A percentile compares a stretch with the other conserved stretches of the same genome.
Conservation (phyloP, 2,888 invertebrate genomes). For the Molorchus minor region DNA sequence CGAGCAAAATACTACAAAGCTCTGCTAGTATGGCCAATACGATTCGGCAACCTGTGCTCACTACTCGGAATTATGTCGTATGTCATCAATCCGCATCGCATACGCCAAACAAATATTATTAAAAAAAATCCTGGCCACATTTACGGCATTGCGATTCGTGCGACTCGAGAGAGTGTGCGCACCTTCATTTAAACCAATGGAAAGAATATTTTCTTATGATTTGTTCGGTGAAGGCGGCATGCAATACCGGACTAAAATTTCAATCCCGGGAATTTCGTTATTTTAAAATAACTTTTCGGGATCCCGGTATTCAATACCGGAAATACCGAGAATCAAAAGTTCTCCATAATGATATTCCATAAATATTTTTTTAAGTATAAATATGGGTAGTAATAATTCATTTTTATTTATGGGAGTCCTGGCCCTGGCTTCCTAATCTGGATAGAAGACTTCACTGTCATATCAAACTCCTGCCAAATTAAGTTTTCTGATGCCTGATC, state of each 20-base stretch:
- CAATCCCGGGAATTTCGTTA: no score
- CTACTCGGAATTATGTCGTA: background rate
- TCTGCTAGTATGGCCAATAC: background rate
- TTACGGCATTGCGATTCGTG: background rate
- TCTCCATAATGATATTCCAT: no score
- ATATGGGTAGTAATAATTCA: no score
- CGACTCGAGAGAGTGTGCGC: background rate
- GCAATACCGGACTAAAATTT: no score
- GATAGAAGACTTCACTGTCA: conserved; percentile 5
- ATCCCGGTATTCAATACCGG: no score
- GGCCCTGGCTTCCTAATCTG: background rate
- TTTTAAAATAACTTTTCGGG: no score
- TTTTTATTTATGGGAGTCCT: background rate
- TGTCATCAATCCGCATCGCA: conserved; percentile 4
- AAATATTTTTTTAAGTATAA: no score
- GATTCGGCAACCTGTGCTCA: background rate
- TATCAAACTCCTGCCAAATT: conserved; percentile 31
- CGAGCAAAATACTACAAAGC: background rate
- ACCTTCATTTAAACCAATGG: background rate
- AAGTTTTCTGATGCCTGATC: conserved; percentile 10
- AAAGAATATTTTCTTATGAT: conserved; percentile 5
- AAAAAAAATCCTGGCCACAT: background rate
- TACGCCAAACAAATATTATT: background rate
- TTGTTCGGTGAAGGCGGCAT: background rate
- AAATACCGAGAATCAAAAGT: no score